These are phyloP conservation scores for Sitta europaea DNA, from an alignment of 2,113 vertebrate genomes.

Conservation along the genomic window DNA sequence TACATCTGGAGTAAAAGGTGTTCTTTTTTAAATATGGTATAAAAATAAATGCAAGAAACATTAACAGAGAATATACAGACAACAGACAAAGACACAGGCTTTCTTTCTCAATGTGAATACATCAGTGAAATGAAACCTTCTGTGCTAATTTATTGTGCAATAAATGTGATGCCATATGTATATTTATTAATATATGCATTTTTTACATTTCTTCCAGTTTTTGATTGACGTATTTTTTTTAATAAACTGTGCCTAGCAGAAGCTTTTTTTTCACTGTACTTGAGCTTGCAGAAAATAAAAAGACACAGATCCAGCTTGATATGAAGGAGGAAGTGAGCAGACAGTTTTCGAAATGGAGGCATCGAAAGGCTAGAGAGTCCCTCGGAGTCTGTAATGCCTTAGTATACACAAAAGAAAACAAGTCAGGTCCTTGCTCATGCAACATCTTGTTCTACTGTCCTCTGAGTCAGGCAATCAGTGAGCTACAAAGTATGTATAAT, in stretches of 20 bases:
- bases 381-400: constrained; percentile 76
- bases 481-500: constrained; percentile 80
- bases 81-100: constrained; percentile 77
- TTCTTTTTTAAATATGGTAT: constrained; percentile 95
- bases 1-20: constrained; percentile 94
- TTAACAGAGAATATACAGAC: constrained; percentile 86
- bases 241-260: constrained; percentile 75
- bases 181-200: constrained; percentile 76
- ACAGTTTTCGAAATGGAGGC: constrained; percentile 75
- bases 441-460: constrained; percentile 84
- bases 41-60: constrained; percentile 97
- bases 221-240: constrained; percentile 75
- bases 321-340: constrained; percentile 77
- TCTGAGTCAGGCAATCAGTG: constrained; percentile 78
- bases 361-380: constrained; percentile 73
- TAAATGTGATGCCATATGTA: constrained; percentile 84
- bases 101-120: constrained; percentile 80
- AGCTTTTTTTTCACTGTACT: constrained; percentile 78
- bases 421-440: constrained; percentile 89
- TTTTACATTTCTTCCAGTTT: constrained; percentile 80
- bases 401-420: constrained; percentile 76
- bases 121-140: constrained; percentile 83
- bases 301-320: constrained; percentile 74
- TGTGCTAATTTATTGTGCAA: constrained; percentile 86
- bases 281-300: constrained; percentile 77